Evolutionary conservation across 2,888 invertebrate genomes (phyloP).

Genomic region (Actias luna): DNA sequence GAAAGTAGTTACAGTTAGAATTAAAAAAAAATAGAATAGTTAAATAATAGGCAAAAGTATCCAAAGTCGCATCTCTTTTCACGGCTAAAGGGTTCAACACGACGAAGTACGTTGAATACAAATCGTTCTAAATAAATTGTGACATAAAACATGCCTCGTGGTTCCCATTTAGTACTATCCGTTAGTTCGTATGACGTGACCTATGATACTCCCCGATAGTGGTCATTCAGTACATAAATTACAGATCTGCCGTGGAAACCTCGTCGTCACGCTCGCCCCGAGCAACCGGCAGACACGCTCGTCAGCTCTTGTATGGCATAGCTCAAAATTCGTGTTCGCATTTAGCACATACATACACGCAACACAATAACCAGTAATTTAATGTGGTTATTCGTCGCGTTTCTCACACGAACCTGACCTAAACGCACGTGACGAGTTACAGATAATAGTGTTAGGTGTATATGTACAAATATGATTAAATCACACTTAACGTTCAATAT

Average conservation of each 20-base stretch:
- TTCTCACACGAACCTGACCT: conserved; percentile 50
- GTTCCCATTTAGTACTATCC: conserved; percentile 30
- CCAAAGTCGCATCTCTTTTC: conserved; percentile 5
- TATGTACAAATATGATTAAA: not conserved
- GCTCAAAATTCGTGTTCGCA: conserved; percentile 55
- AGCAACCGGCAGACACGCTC: conserved; percentile 48
- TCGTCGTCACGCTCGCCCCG: conserved; percentile 50
- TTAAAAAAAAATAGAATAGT: conserved; percentile 6
- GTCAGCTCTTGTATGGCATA: conserved; percentile 40
- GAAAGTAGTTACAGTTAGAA: not conserved
- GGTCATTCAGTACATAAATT: conserved; percentile 57
- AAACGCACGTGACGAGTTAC: conserved; percentile 2
- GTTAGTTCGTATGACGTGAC: conserved; percentile 39
- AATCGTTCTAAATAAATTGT: conserved; percentile 11
- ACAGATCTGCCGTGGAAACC: conserved; percentile 46
- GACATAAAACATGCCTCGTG: conserved; percentile 19
- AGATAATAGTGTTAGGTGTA: not conserved
- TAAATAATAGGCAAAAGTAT: conserved; percentile 14
- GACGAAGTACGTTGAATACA: conserved; percentile 14
- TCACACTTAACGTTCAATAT: not conserved
- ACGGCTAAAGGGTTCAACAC: conserved; percentile 7
- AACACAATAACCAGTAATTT: conserved; percentile 43
- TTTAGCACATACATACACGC: conserved; percentile 56
- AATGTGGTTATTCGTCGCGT: conserved; percentile 40
- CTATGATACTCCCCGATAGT: conserved; percentile 44